Percentiles rank a stretch among this genome's conserved stretches.
These are phyloP conservation scores for Cochlearius cochlearius DNA, from an alignment of 2,113 vertebrate species.

Conservation along the genomic window DNA sequence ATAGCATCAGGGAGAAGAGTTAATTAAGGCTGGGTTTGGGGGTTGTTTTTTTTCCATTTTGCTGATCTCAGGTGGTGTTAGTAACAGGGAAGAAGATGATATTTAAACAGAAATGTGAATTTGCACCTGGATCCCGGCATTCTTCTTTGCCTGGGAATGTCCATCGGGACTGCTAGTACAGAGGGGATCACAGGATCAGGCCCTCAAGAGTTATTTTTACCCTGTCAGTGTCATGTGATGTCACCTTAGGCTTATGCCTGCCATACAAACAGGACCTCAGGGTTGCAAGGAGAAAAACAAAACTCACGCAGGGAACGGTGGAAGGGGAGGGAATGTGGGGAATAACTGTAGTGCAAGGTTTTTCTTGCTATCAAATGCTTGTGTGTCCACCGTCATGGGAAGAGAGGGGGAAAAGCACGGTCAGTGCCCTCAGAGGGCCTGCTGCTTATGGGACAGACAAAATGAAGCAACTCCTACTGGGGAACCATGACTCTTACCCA, in stretches of 20 bases:
- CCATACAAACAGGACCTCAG: background rate
- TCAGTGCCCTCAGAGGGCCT: background rate
- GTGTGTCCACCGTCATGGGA: background rate
- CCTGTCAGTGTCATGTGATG: background rate
- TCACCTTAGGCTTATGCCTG: background rate
- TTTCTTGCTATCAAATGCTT: background rate
- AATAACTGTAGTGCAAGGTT: background rate
- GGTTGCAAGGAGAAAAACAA: background rate
- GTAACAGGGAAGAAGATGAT: background rate
- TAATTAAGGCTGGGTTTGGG: background rate
- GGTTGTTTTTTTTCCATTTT: background rate
- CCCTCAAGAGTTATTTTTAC: background rate
- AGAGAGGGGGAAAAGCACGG: background rate
- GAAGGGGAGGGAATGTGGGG: background rate
- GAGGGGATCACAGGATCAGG: background rate
- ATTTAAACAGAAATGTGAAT: background rate
- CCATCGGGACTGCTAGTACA: background rate
- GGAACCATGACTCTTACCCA: background rate
- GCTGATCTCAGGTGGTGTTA: background rate
- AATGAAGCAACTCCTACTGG: background rate
- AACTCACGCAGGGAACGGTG: background rate
- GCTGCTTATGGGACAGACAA: background rate
- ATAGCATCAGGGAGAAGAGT: background rate
- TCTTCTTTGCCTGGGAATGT: background rate
- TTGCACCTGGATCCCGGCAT: background rate